A percentile compares a stretch with the other conserved stretches of the same genome.
Evolutionary conservation across 2,797 vertebrate genomes (phyloP).

Genomic region (Eleutherodactylus coqui): DNA sequence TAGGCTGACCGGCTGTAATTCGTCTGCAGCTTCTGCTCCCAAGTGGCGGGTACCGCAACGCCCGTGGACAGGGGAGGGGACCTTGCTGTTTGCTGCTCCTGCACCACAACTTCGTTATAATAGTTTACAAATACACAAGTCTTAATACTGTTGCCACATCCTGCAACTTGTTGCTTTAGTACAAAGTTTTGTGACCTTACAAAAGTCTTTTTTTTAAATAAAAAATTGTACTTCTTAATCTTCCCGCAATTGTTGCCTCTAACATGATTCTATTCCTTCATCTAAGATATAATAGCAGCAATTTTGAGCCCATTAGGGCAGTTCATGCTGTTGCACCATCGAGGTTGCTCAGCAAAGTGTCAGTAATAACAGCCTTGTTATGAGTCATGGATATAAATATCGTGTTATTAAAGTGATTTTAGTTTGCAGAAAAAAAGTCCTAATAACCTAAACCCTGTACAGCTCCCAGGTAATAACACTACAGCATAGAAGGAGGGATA

Average conservation of each 20-base stretch:
- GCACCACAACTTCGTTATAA: background rate
- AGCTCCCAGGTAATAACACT: background rate
- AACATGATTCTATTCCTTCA: background rate
- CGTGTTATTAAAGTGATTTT: background rate
- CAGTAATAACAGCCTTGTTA: constrained; percentile 12
- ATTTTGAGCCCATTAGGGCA: constrained; percentile 11
- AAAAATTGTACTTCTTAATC: background rate
- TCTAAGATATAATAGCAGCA: constrained; percentile 1
- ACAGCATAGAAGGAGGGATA: background rate
- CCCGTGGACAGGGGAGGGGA: no score
- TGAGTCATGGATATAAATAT: constrained; percentile 2
- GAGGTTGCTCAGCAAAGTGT: constrained; percentile 1
- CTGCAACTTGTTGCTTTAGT: background rate
- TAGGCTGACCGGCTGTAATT: no score
- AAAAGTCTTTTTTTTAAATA: background rate
- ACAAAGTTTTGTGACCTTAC: background rate
- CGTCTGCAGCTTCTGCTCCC: no score
- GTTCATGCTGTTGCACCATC: background rate
- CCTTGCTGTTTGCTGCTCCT: background rate
- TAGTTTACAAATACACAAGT: background rate
- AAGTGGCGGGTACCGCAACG: no score
- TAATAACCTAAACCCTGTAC: background rate
- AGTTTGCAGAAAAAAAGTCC: background rate
- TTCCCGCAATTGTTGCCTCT: background rate
- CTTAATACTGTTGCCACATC: background rate